Percentiles rank a stretch among this genome's conserved stretches.
Evolutionary conservation across 1,140 invertebrate species (phyloP).

Genomic region (Holcopasites calliopsidis): DNA sequence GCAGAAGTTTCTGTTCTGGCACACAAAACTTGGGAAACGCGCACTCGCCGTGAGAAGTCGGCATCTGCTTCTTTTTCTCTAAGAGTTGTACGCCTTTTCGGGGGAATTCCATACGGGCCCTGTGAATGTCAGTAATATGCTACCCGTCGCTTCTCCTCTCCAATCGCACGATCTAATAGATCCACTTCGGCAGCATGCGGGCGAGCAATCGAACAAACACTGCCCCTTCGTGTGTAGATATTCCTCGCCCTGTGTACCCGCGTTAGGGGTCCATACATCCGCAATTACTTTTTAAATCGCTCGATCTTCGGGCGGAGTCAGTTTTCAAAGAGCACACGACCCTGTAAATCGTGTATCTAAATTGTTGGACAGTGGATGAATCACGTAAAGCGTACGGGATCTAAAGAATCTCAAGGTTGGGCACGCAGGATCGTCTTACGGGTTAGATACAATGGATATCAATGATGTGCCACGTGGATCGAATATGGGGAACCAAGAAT

Average conservation of each 20-base stretch:
- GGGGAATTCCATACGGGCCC: neutral
- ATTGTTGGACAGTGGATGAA: neutral
- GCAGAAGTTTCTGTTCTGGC: neutral
- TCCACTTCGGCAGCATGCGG: constrained; percentile 35
- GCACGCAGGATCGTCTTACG: neutral
- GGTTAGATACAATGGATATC: too few species aligned
- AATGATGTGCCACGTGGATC: too few species aligned
- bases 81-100: neutral
- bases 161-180: constrained; percentile 31
- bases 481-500: too few species aligned
- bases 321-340: neutral
- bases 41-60: neutral
- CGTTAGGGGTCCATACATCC: neutral
- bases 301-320: neutral
- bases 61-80: neutral
- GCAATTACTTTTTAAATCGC: constrained; percentile 23
- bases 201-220: constrained; percentile 25
- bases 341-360: neutral
- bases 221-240: constrained; percentile 16
- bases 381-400: neutral
- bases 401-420: too few species aligned
- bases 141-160: constrained; percentile 3
- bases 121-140: constrained; percentile 10
- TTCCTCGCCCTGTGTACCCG: neutral
- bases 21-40: neutral